A percentile compares a stretch with the other conserved stretches of the same genome.
These are phyloP conservation scores for Prinia subflava DNA, from an alignment of 2,113 vertebrate genomes.

Conservation along the genomic window DNA sequence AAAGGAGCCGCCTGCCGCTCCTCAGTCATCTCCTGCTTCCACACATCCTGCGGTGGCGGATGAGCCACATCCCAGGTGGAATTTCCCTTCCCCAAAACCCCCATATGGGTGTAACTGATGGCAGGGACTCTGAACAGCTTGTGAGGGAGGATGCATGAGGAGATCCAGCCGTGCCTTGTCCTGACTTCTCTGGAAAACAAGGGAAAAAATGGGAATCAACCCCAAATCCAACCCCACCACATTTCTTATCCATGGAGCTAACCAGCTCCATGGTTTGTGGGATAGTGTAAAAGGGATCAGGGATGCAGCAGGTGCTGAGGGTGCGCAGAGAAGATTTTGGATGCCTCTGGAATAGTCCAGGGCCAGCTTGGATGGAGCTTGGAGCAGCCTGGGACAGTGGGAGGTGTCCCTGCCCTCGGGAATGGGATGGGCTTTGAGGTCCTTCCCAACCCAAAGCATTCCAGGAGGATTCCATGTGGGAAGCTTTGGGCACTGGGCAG, in stretches of 20 bases:
- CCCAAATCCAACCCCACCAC: neutral
- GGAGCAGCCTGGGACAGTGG: neutral
- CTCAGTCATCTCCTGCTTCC: neutral
- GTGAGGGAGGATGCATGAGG: neutral
- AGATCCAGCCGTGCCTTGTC: neutral
- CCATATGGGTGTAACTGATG: rapidly evolving
- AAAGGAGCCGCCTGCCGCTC: neutral
- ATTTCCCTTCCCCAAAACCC: neutral
- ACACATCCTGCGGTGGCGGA: neutral
- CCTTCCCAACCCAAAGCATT: neutral
- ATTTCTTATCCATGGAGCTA: neutral
- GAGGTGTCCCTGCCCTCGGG: neutral
- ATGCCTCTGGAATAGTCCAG: neutral
- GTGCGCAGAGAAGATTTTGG: neutral
- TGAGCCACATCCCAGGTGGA: neutral
- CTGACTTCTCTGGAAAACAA: neutral
- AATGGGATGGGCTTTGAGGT: neutral
- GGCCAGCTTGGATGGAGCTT: neutral
- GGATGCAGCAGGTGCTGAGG: neutral
- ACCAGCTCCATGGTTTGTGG: rapidly evolving
- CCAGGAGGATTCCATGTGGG: neutral
- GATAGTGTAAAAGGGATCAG: neutral
- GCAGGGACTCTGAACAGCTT: neutral
- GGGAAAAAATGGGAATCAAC: rapidly evolving
- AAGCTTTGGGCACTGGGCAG: neutral